Conservation (phyloP, 2,113 vertebrate genomes). For the Austrofundulus limnaeus region DNA sequence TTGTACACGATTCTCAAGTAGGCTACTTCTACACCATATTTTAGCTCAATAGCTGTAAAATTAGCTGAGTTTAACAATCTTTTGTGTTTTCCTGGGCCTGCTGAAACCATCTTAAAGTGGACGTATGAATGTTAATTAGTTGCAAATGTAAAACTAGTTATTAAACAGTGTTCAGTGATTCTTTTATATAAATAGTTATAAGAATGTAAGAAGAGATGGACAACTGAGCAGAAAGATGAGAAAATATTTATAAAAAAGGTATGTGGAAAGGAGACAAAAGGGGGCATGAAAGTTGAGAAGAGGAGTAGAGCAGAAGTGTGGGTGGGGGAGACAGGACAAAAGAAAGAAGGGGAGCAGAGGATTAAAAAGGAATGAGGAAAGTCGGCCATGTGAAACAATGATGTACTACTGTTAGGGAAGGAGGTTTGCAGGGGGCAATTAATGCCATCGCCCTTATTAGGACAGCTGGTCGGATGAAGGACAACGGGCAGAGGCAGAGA, state of each 20-base stretch:
- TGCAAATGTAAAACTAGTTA: too few relatives aligned
- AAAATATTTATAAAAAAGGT: background rate
- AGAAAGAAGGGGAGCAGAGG: background rate
- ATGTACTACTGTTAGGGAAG: constrained; percentile 36
- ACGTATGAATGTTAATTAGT: too few relatives aligned
- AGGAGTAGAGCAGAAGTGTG: background rate
- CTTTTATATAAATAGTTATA: too few relatives aligned
- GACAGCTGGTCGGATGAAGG: background rate
- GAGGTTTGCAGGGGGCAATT: constrained; percentile 48
- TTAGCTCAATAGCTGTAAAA: too few relatives aligned
- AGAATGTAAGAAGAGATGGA: background rate
- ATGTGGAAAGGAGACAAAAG: background rate
- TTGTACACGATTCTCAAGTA: too few relatives aligned
- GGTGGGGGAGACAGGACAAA: background rate
- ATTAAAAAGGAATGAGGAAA: constrained; percentile 73
- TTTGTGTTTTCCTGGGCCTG: too few relatives aligned
- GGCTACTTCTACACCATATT: too few relatives aligned
- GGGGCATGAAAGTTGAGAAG: background rate
- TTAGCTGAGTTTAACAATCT: too few relatives aligned
- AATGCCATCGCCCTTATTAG: constrained; percentile 47
- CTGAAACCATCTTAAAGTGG: too few relatives aligned
- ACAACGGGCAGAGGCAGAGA: background rate
- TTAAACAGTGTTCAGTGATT: too few relatives aligned
- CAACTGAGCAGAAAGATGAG: background rate
- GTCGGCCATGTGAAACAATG: constrained; percentile 65